Evolutionary conservation across 2,797 vertebrate genomes (phyloP).

Genomic region (Anguilla megastoma): DNA sequence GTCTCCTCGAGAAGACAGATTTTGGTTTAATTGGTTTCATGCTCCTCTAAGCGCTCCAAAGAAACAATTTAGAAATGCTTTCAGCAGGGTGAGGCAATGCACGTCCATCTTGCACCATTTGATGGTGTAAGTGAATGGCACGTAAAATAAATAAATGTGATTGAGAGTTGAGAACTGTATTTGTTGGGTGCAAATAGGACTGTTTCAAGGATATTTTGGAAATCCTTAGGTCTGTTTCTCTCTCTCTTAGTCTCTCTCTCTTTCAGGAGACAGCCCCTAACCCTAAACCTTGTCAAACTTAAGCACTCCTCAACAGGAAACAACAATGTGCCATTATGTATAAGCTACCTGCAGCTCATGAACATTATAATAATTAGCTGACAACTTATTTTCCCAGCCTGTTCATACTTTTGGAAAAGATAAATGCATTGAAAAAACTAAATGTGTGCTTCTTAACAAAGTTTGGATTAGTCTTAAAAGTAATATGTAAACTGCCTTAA

Average conservation of each 20-base stretch:
- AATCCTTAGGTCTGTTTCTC: not conserved
- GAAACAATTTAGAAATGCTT: not conserved
- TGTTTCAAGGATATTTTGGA: not conserved
- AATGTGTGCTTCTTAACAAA: too few relatives aligned
- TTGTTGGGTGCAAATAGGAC: not conserved
- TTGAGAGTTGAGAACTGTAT: not conserved
- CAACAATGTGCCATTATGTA: not conserved
- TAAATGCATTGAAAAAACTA: not conserved
- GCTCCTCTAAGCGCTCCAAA: not conserved
- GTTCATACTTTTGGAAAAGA: not conserved
- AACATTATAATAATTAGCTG: not conserved
- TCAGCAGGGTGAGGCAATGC: constrained; percentile 1
- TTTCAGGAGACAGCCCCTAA: not conserved
- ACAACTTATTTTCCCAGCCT: not conserved
- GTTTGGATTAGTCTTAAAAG: too few relatives aligned
- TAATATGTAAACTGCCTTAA: too few relatives aligned
- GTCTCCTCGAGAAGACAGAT: constrained; percentile 18
- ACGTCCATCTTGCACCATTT: not conserved
- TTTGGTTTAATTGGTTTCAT: constrained; percentile 20
- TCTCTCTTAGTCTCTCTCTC: not conserved
- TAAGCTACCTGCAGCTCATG: not conserved
- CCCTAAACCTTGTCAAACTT: not conserved
- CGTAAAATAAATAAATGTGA: not conserved
- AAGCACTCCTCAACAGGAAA: not conserved
- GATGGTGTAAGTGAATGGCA: not conserved